Evolutionary conservation across 1,140 invertebrate genomes (phyloP), one percentile per base, ranked within the genome.

Genomic region (Danaus plexippus): DNA sequence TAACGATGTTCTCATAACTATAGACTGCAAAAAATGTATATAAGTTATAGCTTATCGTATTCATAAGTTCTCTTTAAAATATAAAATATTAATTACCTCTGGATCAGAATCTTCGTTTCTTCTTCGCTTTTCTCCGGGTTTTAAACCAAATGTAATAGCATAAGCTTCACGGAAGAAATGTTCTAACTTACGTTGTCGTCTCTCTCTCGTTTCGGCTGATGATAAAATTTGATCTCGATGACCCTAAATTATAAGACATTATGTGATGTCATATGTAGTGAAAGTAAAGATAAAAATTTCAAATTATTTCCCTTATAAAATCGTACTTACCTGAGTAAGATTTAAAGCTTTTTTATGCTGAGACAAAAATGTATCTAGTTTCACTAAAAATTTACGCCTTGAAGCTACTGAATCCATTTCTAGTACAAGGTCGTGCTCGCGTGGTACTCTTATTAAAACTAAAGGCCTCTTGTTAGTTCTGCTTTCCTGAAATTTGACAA

Each of bases 151-250:
- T 1, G 96, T 97, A 50, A 99, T 88, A 1, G 97, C 96, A 71
- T 99, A 99, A 0, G 98, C 97, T 87, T 98, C 97, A 65, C 98
- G 91, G 88, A 99, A 99, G 89, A 99, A 99, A 86, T 98, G 96
- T 75, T 99, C 98, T 22, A 99, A 80, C 67, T 97, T 93, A 65
- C 95, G 94, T 71, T 99, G 97, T 22, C 98, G 87, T 47, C 98
- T 91, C 74, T 98, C 96, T 72, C 97, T 95, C 0, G 98, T 99
- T 87, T 99, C 97, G 9, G 98, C 98, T 71, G 96, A 94, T 12
- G 94, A 92, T 48, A 98, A 82, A 89, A 99, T 95, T 47, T 96
- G 91, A 65, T 98, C 97, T 50, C 95, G 89, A 63, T 89, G 88
- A 55, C 83, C 78, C 84, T 88, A 50, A 6, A 57, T 60, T 45